Conservation (phyloP, 30 jellyfish, hydroid and myxozoan genomes). For the Mastigias papua region DNA sequence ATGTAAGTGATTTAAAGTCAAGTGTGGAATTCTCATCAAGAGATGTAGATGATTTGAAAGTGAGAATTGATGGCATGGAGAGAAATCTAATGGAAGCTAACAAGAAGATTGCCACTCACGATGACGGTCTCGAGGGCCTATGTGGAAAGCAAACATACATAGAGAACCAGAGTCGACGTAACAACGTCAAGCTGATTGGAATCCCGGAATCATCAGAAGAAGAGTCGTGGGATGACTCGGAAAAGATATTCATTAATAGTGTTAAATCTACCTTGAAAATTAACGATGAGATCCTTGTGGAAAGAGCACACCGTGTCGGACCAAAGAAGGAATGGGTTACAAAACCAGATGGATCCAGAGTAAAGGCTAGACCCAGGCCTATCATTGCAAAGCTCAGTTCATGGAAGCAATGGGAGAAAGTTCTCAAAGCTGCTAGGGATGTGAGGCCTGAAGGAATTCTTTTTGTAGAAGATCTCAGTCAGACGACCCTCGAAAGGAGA, state of each 20-base stretch:
- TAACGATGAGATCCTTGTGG: background rate
- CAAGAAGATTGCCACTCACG: background rate
- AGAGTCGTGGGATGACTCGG: constrained; percentile 3
- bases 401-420: background rate
- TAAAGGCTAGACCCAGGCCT: background rate
- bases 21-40: background rate
- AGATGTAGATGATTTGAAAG: background rate
- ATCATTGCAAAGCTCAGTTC: background rate
- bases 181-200: background rate
- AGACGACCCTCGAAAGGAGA: constrained; percentile 16
- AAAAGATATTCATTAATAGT: background rate
- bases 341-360: background rate
- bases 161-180: background rate
- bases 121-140: background rate
- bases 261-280: background rate
- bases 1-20: background rate
- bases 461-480: background rate
- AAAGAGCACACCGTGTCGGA: background rate
- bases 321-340: background rate
- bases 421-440: background rate
- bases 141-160: background rate
- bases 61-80: background rate
- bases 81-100: background rate
- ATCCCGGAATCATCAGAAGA: background rate
- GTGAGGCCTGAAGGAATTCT: background rate